Percentiles rank a stretch among this genome's conserved stretches.
Evolutionary conservation across 1,140 invertebrate species (phyloP).

Genomic region (Zaprionus nigranus): DNA sequence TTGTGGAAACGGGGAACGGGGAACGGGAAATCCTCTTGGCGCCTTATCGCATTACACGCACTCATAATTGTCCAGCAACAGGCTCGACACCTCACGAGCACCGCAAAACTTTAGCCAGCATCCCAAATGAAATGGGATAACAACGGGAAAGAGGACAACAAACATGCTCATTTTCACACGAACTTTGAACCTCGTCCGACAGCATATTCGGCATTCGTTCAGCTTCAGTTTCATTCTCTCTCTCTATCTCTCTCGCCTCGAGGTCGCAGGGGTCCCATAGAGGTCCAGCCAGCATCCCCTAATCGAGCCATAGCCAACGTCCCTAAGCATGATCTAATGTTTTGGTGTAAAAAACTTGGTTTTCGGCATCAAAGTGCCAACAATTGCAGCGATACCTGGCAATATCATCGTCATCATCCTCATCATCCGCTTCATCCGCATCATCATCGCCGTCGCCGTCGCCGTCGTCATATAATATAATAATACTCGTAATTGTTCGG

Average conservation of each 20-base stretch:
- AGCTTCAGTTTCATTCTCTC: conserved; percentile 1
- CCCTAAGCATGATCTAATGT: conserved; percentile 62
- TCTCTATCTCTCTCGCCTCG: conserved; percentile 10
- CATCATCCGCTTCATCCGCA: neutral
- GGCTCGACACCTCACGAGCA: conserved; percentile 43
- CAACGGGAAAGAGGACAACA: conserved; percentile 44
- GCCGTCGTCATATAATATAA: conserved; percentile 59
- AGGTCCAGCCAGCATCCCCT: conserved; percentile 56
- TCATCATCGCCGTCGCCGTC: neutral
- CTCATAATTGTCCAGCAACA: conserved; percentile 43
- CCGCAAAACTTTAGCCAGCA: conserved; percentile 39
- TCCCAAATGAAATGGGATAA: conserved; percentile 39
- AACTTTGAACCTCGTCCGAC: conserved; percentile 72
- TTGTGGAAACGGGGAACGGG: conserved; percentile 16
- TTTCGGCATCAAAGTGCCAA: conserved; percentile 78
- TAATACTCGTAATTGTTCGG: conserved; percentile 69
- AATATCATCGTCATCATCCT: conserved; percentile 20
- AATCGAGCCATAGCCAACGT: neutral
- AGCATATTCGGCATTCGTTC: conserved; percentile 28
- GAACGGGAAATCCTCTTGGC: conserved; percentile 38
- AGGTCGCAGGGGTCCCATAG: conserved; percentile 11
- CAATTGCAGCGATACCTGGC: conserved; percentile 55
- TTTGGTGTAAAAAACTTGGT: conserved; percentile 79
- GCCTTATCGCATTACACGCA: conserved; percentile 74
- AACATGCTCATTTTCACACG: conserved; percentile 76